Evolutionary conservation across 2,888 invertebrate species (phyloP), one percentile per base, ranked within the genome.

Genomic region (Onchidella celtica): DNA sequence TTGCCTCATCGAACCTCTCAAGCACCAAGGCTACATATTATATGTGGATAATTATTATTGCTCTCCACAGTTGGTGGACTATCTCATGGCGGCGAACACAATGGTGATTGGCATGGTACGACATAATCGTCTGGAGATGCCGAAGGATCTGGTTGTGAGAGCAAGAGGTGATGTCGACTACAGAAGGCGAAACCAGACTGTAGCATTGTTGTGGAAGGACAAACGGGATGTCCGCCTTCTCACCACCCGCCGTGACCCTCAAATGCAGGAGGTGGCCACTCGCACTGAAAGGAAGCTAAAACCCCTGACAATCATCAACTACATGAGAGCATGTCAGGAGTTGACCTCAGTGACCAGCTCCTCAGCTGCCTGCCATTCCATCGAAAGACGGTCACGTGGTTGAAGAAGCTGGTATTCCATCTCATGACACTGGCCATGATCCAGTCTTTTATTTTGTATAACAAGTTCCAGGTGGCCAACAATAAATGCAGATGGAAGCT

Each of bases 41-140:
- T 83, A 57, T 75, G 75, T 65, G 24, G 83, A 83, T 65, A 83
- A 79, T 38, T 83, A 83, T 27, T 83, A 74, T 27, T 75, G 75
- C n/a, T 32, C 36, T 32, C 83, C 83, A 11, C 32, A 24, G 2
- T n/a, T 83, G 47, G 63, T 47, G 6, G 17, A 63, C 6, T 32
- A 11, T 4, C 74, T 79, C 17, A 24, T 32, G 32, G 73, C 63
- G 11, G 27, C 3, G 9, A 63, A 82, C 24, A 82, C 74, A 29
- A 47, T 17, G 27, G 34, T 68, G 17, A 74, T 79, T 2, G 79
- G 82, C 14, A 82, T 73, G 6, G 82, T 82, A n/a, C 38, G 59
- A 0, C 4, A 70, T 1, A 77, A 77, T 34, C 66, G 59, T 14
- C 59, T 82, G 3, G 68, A 77, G 57, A 14, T 82, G 38, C 82